These are phyloP conservation scores for Tetrapedia diversipes DNA, from an alignment of 2,888 invertebrate species.

Conservation along the genomic window DNA sequence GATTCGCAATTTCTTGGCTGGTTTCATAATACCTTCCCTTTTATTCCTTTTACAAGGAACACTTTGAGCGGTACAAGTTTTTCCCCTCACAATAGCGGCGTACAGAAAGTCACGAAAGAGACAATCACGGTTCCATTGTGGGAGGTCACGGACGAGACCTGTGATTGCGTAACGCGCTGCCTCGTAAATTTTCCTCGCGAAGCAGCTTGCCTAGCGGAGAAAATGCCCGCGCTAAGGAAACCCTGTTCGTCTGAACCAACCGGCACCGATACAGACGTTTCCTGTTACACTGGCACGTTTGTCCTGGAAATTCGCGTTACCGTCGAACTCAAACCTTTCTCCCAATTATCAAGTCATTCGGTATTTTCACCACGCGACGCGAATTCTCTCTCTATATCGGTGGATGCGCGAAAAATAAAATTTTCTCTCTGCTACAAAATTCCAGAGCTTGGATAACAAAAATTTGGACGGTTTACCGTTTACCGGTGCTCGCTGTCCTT, in stretches of 20 bases:
- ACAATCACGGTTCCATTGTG: constrained; percentile 56
- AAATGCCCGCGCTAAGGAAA: constrained; percentile 33
- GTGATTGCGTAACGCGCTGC: constrained; percentile 44
- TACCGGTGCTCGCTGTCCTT: not conserved
- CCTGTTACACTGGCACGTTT: not conserved
- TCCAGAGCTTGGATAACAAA: not conserved
- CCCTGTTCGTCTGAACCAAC: constrained; percentile 6
- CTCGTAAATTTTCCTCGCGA: constrained; percentile 49
- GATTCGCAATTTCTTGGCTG: not conserved
- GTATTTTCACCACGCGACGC: not conserved
- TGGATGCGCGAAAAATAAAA: not conserved
- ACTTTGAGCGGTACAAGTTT: constrained; percentile 7
- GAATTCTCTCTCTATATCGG: not conserved
- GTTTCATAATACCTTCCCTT: not conserved
- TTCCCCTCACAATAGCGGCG: constrained; percentile 16
- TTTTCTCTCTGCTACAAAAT: not conserved
- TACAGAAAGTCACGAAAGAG: constrained; percentile 43
- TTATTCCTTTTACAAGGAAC: not conserved
- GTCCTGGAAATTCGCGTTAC: not conserved
- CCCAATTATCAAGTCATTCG: not conserved
- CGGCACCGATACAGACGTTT: not conserved
- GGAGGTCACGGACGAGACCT: constrained; percentile 38
- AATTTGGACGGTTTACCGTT: not conserved
- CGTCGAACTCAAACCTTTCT: not conserved
- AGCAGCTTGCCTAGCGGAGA: not conserved